A percentile compares a stretch with the other conserved stretches of the same genome.
phyloP scores from a whole-genome alignment of 2,797 vertebrate genomes.

The Myotis planiceps region DNA sequence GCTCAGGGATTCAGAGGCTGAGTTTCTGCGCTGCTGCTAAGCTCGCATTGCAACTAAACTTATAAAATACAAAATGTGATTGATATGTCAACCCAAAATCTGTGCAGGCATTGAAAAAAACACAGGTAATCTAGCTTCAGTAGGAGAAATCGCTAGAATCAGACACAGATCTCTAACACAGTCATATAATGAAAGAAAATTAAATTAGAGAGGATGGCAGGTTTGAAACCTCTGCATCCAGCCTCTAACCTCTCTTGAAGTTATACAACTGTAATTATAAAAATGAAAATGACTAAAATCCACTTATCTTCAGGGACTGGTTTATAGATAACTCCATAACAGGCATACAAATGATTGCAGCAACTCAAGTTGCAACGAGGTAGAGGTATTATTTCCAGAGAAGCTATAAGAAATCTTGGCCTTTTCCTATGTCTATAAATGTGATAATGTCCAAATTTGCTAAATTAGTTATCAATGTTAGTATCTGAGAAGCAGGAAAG shows the following conservation, averaged over 20 bases:
- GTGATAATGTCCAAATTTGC: neutral
- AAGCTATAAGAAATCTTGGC: neutral
- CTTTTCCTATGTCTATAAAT: slow-evolving; percentile 39
- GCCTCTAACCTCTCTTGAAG: slow-evolving; percentile 41
- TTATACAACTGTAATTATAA: slow-evolving; percentile 50
- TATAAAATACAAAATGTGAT: neutral
- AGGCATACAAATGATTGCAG: neutral
- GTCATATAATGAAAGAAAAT: slow-evolving; percentile 47
- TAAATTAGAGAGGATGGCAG: neutral
- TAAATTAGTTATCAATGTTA: slow-evolving; percentile 12
- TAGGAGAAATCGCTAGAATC: neutral
- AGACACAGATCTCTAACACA: neutral
- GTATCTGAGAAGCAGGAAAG: neutral
- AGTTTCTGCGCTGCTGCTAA: neutral
- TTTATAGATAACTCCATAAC: slow-evolving; percentile 40
- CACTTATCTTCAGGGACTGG: slow-evolving; percentile 43
- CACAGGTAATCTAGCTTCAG: neutral
- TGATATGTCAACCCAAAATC: neutral
- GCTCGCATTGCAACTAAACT: neutral
- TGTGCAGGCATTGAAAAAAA: neutral
- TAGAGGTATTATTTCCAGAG: neutral
- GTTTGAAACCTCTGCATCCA: slow-evolving; percentile 33
- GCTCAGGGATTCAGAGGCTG: neutral
- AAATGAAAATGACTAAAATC: slow-evolving; percentile 67
- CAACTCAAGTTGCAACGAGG: neutral